Evolutionary conservation across 2,113 vertebrate species (phyloP).

Genomic region (Alectura lathami): DNA sequence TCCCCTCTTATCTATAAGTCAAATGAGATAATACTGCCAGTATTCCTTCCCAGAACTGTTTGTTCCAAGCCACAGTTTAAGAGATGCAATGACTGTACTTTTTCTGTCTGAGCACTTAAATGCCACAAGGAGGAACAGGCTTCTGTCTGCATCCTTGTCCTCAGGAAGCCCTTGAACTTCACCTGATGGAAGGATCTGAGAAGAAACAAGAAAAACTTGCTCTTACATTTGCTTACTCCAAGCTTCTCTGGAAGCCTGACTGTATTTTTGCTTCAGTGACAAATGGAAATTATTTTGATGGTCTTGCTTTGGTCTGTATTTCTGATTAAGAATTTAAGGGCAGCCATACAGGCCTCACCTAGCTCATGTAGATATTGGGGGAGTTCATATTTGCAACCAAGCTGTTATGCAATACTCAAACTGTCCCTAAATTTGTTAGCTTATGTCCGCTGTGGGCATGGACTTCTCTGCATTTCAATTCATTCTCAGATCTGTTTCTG

Average conservation of each 20-base stretch:
- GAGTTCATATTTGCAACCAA: not conserved
- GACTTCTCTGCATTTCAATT: not conserved
- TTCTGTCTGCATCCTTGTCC: not conserved
- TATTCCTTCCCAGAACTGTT: not conserved
- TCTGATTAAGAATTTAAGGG: not conserved
- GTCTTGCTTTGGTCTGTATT: not conserved
- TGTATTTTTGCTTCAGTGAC: not conserved
- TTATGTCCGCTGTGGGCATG: not conserved
- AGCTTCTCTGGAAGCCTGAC: not conserved
- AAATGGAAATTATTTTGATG: not conserved
- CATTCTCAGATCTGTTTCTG: not conserved
- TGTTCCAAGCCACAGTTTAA: not conserved
- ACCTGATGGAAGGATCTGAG: not conserved
- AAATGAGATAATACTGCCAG: not conserved
- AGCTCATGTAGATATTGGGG: not conserved
- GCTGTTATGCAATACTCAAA: not conserved
- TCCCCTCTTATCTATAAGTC: not conserved
- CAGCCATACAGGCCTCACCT: not conserved
- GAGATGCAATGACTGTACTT: not conserved
- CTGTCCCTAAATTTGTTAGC: not conserved
- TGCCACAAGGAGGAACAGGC: not conserved
- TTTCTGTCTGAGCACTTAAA: not conserved
- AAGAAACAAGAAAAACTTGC: slow-evolving; percentile 12
- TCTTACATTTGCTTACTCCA: not conserved
- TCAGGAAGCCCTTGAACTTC: not conserved